Evolutionary conservation across 1,140 invertebrate species (phyloP), one percentile per base, ranked within the genome.

Genomic region (Psilanteris sp.): DNA sequence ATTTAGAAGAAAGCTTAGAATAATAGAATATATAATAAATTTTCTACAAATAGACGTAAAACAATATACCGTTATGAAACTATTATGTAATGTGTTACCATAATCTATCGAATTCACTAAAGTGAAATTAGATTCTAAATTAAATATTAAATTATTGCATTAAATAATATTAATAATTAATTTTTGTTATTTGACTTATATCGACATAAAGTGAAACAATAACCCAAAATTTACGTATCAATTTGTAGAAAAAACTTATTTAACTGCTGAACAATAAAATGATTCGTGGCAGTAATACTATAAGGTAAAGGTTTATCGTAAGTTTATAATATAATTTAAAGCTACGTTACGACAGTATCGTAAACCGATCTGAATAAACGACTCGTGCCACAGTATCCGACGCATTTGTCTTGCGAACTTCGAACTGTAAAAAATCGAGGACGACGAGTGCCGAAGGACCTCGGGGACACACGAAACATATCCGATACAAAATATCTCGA

Each of bases 261-360:
- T 59, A 59, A 59, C 39, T 59, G 29, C 27, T 15, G 43, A 20
- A 43, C 13, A 37, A 29, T 62, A 62, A 62, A 50, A 15, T 39
- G 43, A 62, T 62, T 37, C 20, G 31, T 34, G 22, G 55, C 22
- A 46, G 41, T 55, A 55, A 57, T 3, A 43, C 6, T 22, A 5
- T n/a, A 29, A 1, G 41, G 29, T 29, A 39, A 11, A 50, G 7
- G 43, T 48, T 48, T 48, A 29, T 50, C 5, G 37, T 34, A 9
- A 29, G 20, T 55, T 67, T 67, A 55, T 67, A 39, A 55, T 55
- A 55, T 55, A 55, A 67, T 46, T 67, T 67, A 54, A 55, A 44
- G 50, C 15, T 54, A 16, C 29, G 18, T 43, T 46, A 46, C 13
- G 20, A 55, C 29, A 27, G 48, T 32, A 54, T 67, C 50, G 62